These are phyloP conservation scores for Benitochromis conjunctus DNA, from an alignment of 2,113 vertebrate genomes.

Conservation along the genomic window DNA sequence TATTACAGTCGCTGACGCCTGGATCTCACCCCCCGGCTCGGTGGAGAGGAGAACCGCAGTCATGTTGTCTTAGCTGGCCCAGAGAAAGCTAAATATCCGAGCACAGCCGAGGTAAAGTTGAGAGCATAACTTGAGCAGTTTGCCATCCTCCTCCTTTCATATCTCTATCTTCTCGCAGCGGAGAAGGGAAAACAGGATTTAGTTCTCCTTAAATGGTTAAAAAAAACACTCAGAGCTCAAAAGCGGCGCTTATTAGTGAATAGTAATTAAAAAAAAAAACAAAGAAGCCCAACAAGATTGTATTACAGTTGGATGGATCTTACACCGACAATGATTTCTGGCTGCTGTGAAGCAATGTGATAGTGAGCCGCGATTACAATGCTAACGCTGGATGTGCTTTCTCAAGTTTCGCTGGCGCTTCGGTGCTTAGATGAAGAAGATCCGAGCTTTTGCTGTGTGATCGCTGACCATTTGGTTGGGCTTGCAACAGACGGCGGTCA, in stretches of 20 bases:
- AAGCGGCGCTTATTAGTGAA: neutral
- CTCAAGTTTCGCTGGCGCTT: neutral
- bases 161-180: neutral
- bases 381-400: neutral
- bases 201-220: slow-evolving; percentile 37
- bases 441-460: neutral
- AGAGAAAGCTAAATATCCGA: slow-evolving; percentile 21
- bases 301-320: neutral
- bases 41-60: slow-evolving; percentile 3
- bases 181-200: neutral
- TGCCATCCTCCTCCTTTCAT: slow-evolving; percentile 11
- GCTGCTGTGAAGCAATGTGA: neutral
- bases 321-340: neutral
- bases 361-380: neutral
- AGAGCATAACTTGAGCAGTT: slow-evolving; percentile 34
- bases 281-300: neutral
- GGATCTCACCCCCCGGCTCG: neutral
- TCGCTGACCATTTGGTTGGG: neutral
- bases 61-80: slow-evolving; percentile 35
- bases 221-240: neutral
- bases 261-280: too few species aligned
- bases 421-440: neutral
- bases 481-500: neutral
- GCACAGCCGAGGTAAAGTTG: slow-evolving; percentile 67
- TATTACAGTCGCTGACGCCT: slow-evolving; percentile 1